Conservation (phyloP, 2,797 vertebrate genomes). For the Alectoris magna region DNA sequence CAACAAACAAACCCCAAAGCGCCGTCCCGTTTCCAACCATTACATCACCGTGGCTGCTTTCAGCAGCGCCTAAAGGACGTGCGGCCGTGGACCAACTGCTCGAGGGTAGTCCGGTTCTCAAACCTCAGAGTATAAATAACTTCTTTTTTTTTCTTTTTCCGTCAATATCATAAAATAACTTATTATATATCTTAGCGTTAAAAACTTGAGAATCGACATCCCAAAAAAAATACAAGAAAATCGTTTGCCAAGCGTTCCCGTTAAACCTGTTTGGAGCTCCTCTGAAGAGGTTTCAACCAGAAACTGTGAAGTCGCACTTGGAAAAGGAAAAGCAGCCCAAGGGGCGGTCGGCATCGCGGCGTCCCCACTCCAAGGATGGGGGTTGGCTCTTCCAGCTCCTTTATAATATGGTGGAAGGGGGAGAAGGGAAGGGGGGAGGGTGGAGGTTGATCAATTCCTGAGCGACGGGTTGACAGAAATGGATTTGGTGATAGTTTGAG, state of each 20-base stretch:
- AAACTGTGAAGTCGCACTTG: conserved; percentile 61
- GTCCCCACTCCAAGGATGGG: neutral
- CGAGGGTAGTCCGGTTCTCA: conserved; percentile 57
- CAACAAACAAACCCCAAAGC: neutral
- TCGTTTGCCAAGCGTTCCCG: conserved; percentile 55
- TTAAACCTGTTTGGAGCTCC: conserved; percentile 38
- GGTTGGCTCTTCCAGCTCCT: neutral
- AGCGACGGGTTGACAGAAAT: conserved; percentile 60
- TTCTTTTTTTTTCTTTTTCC: neutral
- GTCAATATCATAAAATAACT: conserved; percentile 82
- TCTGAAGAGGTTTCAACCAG: conserved; percentile 55
- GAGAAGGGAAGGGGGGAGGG: conserved; percentile 4
- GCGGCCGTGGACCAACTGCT: conserved; percentile 63
- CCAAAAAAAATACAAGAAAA: conserved; percentile 77
- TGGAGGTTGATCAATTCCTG: conserved; percentile 78
- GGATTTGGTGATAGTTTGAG: too few relatives aligned
- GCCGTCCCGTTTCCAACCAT: conserved; percentile 42
- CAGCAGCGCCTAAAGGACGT: neutral
- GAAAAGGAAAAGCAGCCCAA: conserved; percentile 24
- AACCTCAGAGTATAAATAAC: conserved; percentile 80
- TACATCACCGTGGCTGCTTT: neutral
- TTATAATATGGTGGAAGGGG: too few relatives aligned
- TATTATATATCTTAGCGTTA: conserved; percentile 80
- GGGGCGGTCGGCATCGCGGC: conserved; percentile 11
- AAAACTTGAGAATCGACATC: conserved; percentile 78